phyloP scores from a whole-genome alignment of 2,888 invertebrate species.

The Macrophya alboannulata region DNA sequence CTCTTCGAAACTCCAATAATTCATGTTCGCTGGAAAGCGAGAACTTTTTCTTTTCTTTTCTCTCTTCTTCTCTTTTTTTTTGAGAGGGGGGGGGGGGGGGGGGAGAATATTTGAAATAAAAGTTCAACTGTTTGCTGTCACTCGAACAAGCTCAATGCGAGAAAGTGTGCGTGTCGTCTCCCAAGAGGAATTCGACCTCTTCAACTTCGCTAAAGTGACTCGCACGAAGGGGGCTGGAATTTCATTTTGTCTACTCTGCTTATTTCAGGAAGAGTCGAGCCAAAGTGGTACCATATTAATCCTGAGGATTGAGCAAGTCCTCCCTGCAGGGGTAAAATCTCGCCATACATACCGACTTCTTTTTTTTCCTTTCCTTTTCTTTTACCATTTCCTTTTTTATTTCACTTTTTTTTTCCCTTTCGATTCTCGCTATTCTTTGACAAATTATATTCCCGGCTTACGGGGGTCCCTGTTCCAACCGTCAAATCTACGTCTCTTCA shows the following conservation, averaged over 20 bases:
- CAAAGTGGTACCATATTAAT: constrained; percentile 38
- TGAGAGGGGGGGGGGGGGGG: neutral
- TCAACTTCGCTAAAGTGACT: constrained; percentile 46
- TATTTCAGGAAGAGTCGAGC: constrained; percentile 15
- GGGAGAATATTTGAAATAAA: constrained; percentile 33
- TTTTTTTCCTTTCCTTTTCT: neutral
- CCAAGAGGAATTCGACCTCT: constrained; percentile 48
- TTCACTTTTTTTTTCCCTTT: neutral
- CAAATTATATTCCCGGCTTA: neutral
- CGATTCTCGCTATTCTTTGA: neutral
- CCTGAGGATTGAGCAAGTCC: constrained; percentile 30
- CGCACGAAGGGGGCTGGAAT: constrained; percentile 34
- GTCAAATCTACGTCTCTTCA: constrained; percentile 9
- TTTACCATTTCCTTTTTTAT: neutral
- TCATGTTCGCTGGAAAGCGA: constrained; percentile 21
- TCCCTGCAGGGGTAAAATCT: neutral
- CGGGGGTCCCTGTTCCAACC: neutral
- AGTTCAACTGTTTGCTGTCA: constrained; percentile 28
- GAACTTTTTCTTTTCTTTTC: neutral
- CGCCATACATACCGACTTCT: neutral
- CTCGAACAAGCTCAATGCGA: neutral
- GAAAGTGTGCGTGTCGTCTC: constrained; percentile 42
- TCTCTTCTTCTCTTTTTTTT: neutral
- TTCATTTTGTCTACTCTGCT: constrained; percentile 51
- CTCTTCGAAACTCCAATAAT: constrained; percentile 14